A percentile compares a stretch with the other conserved stretches of the same genome.
Conservation (phyloP, 2,797 vertebrate species). For the Epinephelus awoara region DNA sequence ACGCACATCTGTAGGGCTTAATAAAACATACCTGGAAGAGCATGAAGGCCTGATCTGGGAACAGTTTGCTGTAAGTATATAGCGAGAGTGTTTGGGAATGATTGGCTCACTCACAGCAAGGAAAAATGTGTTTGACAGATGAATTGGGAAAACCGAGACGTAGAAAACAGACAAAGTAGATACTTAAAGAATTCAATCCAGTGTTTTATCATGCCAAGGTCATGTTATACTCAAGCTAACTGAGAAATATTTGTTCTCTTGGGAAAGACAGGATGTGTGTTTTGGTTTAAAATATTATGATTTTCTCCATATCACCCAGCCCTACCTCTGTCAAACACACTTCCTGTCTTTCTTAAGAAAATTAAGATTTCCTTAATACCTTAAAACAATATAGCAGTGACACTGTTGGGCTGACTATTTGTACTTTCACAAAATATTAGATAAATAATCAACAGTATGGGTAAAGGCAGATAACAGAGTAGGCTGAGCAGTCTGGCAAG, state of each 20-base stretch:
- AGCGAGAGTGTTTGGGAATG: neutral
- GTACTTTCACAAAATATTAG: too few species aligned
- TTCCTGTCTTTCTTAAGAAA: too few species aligned
- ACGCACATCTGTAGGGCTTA: neutral
- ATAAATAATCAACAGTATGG: too few species aligned
- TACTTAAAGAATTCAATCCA: neutral
- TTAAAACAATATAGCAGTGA: too few species aligned
- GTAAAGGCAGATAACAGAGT: too few species aligned
- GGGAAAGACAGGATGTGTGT: neutral
- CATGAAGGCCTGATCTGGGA: conserved; percentile 40
- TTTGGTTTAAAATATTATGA: too few species aligned
- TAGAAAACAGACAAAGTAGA: neutral
- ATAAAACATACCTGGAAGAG: conserved; percentile 16
- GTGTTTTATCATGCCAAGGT: conserved; percentile 60
- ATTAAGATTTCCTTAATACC: too few species aligned
- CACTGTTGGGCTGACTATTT: too few species aligned
- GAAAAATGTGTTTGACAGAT: neutral
- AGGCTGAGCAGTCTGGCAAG: too few species aligned
- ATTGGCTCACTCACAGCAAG: neutral
- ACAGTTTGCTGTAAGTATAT: conserved; percentile 2
- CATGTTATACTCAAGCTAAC: neutral
- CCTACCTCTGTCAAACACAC: too few species aligned
- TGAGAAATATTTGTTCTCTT: neutral
- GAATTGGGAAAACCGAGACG: neutral
- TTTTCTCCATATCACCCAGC: too few species aligned